Conservation (phyloP, 2,113 vertebrate genomes). For the Rana temporaria region DNA sequence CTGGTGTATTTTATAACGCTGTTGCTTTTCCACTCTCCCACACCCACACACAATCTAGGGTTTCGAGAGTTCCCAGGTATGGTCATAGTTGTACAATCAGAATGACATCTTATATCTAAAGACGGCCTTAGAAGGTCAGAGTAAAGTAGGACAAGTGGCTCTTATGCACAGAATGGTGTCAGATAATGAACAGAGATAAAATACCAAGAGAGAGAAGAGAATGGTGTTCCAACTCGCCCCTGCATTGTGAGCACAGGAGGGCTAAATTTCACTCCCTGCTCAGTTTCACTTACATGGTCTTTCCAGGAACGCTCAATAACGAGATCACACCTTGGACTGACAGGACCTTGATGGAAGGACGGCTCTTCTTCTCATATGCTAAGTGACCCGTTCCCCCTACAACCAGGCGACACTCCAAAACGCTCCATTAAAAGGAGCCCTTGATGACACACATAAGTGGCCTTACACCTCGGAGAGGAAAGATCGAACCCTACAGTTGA, state of each 20-base stretch:
- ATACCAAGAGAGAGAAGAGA: not conserved
- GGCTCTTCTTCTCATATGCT: slow-evolving; percentile 19
- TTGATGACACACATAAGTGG: slow-evolving; percentile 25
- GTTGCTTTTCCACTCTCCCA: no score
- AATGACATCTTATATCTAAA: no score
- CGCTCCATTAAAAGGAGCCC: slow-evolving; percentile 4
- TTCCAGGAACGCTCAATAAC: slow-evolving; percentile 26
- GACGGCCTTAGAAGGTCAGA: no score
- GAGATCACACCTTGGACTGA: slow-evolving; percentile 6
- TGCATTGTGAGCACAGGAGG: not conserved
- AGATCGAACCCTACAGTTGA: not conserved
- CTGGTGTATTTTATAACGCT: no score
- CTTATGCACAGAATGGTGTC: not conserved
- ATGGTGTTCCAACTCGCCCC: not conserved
- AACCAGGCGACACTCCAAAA: slow-evolving; percentile 13
- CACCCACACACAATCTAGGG: no score
- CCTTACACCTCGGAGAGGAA: slow-evolving; percentile 4
- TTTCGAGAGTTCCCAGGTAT: no score
- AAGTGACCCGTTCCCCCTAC: slow-evolving; percentile 6
- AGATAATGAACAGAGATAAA: slow-evolving; percentile 8
- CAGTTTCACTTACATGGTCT: slow-evolving; percentile 4
- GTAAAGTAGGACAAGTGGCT: not conserved
- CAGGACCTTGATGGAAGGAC: slow-evolving; percentile 11
- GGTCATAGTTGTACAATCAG: no score
- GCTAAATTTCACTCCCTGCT: not conserved